Evolutionary conservation across 2,113 vertebrate genomes (phyloP).

Genomic region (Tiliqua scincoides): DNA sequence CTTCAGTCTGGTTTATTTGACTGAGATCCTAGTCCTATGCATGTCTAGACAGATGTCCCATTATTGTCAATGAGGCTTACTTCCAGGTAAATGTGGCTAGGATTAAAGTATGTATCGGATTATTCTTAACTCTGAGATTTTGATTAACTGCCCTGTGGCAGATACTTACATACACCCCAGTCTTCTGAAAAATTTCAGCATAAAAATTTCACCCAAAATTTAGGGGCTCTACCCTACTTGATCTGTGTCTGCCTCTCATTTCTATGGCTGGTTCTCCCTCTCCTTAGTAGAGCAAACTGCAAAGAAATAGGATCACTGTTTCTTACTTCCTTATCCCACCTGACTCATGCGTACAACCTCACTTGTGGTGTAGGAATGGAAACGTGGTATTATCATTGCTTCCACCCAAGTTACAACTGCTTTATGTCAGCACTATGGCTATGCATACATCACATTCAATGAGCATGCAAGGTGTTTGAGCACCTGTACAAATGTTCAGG

Average conservation of each 20-base stretch:
- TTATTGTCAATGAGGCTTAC: too few species aligned
- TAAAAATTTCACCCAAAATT: background rate
- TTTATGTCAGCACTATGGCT: background rate
- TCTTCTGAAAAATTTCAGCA: background rate
- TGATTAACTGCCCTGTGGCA: background rate
- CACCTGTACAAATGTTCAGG: too few species aligned
- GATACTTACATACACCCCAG: background rate
- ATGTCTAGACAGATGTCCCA: background rate
- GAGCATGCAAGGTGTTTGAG: too few species aligned
- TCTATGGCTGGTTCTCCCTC: background rate
- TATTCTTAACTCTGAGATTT: background rate
- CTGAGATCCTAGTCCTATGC: background rate
- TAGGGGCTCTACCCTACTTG: background rate
- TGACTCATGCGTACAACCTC: background rate
- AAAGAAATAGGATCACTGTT: too few species aligned
- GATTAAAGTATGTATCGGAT: background rate
- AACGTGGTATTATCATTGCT: background rate
- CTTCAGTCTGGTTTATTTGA: background rate
- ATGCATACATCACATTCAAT: too few species aligned
- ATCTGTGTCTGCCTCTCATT: background rate
- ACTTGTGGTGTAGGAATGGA: background rate
- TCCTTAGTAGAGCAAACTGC: too few species aligned
- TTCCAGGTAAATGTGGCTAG: too few species aligned
- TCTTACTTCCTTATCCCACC: background rate
- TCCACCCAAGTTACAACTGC: background rate